Evolutionary conservation across 2,113 vertebrate species (phyloP), one percentile per base, ranked within the genome.

Genomic region (Balaenoptera acutorostrata): DNA sequence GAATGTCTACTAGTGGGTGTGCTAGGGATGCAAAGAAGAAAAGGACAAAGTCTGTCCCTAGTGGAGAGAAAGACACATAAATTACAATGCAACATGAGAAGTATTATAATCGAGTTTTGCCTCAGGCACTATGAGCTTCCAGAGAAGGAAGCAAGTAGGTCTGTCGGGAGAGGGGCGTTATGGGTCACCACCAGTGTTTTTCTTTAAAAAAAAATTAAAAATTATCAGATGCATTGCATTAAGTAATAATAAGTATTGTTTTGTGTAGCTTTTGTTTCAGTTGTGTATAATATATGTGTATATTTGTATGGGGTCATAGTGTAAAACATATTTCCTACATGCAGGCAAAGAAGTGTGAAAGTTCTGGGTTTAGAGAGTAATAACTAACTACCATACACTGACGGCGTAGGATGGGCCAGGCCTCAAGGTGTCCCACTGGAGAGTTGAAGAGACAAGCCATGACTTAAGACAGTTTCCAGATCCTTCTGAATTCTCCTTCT

Each of bases 21-120:
- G 39, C 75, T 83, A 33, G 59, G 71, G n/a, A 85, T 83, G 61
- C 36, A 74, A 61, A 95, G 87, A 85, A 78, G 55, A 92, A 96
- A 95, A 66, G 21, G 74, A 90, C 84, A 83, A 81, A 93, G 55
- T 89, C 68, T 92, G 84, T 97, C 82, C 77, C 93, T 68, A 49
- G 83, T 41, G 44, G 78, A 92, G 52, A 86, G 63, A 81, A 87
- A 64, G 39, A 85, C 36, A 49, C 29, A 14, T 63, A 87, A 93
- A 84, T 74, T 87, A 78, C 78, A 72, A 31, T 29, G 78, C 71
- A 83, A 25, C 5, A 1, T 13, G 63, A 69, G 57, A 71, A 68
- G 21, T 25, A 36, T 36, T 39, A 23, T 39, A 71, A 77, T 25
- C 12, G 8, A 63, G 20, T 36, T 92, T 92, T 49, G 41, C 72